These are phyloP conservation scores for Lycia hirtaria DNA, from an alignment of 2,888 invertebrate species.

Conservation along the genomic window DNA sequence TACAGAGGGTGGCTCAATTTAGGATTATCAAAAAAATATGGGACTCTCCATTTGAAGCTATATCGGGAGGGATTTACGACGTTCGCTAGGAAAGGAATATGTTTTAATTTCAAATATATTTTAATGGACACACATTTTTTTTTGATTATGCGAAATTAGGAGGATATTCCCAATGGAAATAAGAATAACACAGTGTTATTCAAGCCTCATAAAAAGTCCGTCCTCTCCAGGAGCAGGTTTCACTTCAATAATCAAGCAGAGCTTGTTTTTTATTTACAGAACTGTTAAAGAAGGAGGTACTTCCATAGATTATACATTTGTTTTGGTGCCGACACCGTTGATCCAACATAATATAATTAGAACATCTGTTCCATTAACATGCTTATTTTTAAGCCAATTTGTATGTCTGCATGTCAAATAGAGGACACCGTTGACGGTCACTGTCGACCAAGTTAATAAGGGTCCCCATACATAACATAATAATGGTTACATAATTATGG, in stretches of 20 bases:
- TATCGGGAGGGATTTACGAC: neutral
- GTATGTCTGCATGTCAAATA: neutral
- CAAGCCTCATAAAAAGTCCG: no score
- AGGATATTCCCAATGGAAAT: no score
- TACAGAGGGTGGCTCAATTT: neutral
- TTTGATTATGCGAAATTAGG: no score
- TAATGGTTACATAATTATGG: no score
- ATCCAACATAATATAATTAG: constrained; percentile 5
- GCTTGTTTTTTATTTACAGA: no score
- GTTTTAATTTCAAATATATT: no score
- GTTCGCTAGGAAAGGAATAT: neutral
- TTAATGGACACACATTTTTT: no score
- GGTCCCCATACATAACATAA: neutral
- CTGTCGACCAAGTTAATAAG: neutral
- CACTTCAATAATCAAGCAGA: no score
- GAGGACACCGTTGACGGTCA: neutral
- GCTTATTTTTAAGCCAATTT: constrained; percentile 15
- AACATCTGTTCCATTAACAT: neutral
- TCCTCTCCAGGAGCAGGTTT: no score
- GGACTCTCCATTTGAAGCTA: neutral
- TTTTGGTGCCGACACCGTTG: neutral
- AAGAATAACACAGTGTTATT: no score
- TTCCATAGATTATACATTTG: no score
- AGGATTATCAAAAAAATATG: neutral
- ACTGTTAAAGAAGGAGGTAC: no score